phyloP scores from a whole-genome alignment of 2,888 invertebrate genomes.

The Criorhina ranunculi region DNA sequence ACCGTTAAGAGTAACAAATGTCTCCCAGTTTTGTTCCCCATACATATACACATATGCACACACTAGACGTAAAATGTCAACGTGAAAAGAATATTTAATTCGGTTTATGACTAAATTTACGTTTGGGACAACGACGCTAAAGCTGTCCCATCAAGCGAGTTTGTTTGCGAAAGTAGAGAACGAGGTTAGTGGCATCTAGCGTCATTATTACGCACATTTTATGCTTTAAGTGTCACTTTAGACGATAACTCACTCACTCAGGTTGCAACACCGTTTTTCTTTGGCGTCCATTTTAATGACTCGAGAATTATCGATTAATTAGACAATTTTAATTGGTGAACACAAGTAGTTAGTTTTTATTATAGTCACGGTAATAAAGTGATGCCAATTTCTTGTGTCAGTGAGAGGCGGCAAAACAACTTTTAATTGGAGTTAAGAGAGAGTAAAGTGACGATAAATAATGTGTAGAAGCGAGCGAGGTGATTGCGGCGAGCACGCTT shows the following conservation, averaged over 20 bases:
- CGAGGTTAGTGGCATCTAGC: conserved; percentile 57
- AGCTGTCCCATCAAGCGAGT: conserved; percentile 26
- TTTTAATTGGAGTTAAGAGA: conserved; percentile 37
- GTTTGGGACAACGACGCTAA: conserved; percentile 22
- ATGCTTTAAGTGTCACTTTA: conserved; percentile 52
- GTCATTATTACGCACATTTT: conserved; percentile 26
- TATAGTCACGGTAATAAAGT: conserved; percentile 33
- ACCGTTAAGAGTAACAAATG: neutral
- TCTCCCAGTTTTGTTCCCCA: conserved; percentile 18
- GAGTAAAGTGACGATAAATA: conserved; percentile 15
- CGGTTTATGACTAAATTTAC: conserved; percentile 58
- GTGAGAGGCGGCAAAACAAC: conserved; percentile 16
- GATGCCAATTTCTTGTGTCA: conserved; percentile 32
- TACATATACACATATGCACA: neutral
- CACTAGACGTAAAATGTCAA: conserved; percentile 30
- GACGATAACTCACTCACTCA: conserved; percentile 13
- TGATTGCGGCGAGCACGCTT: conserved; percentile 17
- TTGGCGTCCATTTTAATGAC: conserved; percentile 7
- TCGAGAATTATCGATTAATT: conserved; percentile 54
- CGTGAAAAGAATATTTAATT: conserved; percentile 63
- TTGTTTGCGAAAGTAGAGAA: conserved; percentile 62
- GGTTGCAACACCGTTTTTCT: conserved; percentile 24
- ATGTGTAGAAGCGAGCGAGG: too few relatives aligned
- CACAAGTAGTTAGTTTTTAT: conserved; percentile 28
- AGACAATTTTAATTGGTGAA: conserved; percentile 57